phyloP scores from a whole-genome alignment of 1,140 invertebrate genomes.

The Nylanderia fulva region DNA sequence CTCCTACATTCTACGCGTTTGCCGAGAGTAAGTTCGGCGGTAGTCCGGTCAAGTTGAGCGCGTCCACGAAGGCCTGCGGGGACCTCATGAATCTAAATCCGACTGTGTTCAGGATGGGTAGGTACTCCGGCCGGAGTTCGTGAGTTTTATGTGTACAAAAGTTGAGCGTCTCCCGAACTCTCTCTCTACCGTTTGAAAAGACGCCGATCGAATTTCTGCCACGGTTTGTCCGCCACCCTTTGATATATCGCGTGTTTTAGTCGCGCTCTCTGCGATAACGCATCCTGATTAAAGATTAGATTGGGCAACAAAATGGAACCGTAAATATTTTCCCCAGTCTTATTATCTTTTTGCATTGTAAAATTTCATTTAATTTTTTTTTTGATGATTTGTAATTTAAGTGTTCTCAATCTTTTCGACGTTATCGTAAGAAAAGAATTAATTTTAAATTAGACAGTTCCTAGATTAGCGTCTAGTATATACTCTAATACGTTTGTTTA shows the following conservation, averaged over 20 bases:
- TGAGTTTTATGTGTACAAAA: constrained; percentile 74
- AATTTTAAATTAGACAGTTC: neutral
- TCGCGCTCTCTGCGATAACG: neutral
- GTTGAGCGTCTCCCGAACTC: constrained; percentile 1
- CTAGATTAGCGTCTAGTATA: neutral
- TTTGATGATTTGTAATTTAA: neutral
- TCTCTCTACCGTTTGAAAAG: neutral
- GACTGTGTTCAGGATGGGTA: constrained; percentile 64
- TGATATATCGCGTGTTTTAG: constrained; percentile 51
- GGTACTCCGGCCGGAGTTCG: constrained; percentile 69
- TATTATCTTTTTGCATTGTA: neutral
- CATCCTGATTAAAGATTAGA: neutral
- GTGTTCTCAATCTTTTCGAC: neutral
- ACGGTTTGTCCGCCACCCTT: constrained; percentile 30
- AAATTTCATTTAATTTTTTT: neutral
- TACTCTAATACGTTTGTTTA: neutral
- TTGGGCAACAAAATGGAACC: no score
- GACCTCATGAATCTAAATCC: constrained; percentile 67
- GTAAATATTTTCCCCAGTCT: neutral
- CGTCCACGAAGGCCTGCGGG: constrained; percentile 59
- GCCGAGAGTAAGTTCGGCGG: constrained; percentile 23
- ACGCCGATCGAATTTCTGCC: constrained; percentile 53
- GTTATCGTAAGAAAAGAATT: neutral
- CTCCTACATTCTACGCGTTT: constrained; percentile 39
- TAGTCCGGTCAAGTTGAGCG: constrained; percentile 55